phyloP scores from a whole-genome alignment of 2,797 vertebrate genomes.

The Novumbra hubbsi region DNA sequence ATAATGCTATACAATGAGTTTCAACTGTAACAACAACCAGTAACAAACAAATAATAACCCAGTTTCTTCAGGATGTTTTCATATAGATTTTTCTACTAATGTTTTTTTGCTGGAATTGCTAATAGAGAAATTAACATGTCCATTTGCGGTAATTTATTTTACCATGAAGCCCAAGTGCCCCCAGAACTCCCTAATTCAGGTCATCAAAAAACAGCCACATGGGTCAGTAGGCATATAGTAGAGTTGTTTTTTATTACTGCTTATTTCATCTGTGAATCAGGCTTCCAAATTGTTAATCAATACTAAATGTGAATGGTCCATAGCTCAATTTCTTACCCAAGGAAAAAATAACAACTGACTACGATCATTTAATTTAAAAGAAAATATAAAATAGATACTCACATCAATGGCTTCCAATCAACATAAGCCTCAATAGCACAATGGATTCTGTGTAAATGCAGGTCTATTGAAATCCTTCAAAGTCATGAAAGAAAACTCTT shows the following conservation, averaged over 20 bases:
- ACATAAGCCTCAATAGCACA: slow-evolving; percentile 6
- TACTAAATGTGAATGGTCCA: background rate
- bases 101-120: no score
- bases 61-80: background rate
- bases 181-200: no score
- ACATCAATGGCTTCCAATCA: slow-evolving; percentile 39
- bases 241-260: no score
- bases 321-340: background rate
- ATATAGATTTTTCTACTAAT: background rate
- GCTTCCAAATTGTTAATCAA: background rate
- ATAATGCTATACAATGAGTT: background rate
- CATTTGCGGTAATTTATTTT: no score
- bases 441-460: background rate
- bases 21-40: background rate
- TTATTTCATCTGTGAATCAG: background rate
- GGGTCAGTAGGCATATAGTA: no score
- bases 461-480: slow-evolving; percentile 12
- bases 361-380: background rate
- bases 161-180: no score
- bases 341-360: background rate
- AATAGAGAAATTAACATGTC: no score
- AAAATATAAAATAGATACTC: slow-evolving; percentile 5
- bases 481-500: slow-evolving; percentile 6
- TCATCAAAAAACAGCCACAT: no score
- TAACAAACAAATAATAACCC: background rate